Evolutionary conservation across 2,888 invertebrate species (phyloP), one percentile per base, ranked within the genome.

Genomic region (Drosophila prolongata): DNA sequence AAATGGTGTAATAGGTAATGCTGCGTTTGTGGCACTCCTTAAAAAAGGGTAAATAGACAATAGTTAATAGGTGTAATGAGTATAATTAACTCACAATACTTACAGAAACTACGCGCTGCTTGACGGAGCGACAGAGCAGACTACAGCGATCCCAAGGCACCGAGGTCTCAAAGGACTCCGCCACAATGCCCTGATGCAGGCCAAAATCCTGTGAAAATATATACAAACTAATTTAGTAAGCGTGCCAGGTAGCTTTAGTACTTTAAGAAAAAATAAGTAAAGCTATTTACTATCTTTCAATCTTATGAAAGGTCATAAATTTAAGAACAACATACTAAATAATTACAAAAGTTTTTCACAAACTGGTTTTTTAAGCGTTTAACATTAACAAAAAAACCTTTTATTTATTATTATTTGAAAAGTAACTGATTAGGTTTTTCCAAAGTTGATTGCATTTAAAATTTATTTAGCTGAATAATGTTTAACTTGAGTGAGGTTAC

Each of bases 151-250:
- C 97, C 99, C 99, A 99, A 1, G 99, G 97, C 2, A 98, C 98
- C 0, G 99, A 99, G 0, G 99, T 99, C 93, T 99, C 99, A 93
- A 99, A 99, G 0, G 99, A 99, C 92, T 99, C 99, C 0, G 98
- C 96, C 2, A 99, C 95, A 16, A 98, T 94, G 77, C 95, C 94
- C 91, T 96, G 97, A 60, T 97, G 96, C 76, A 99, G 94, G 0
- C 96, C 99, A 54, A 99, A 93, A 91, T 99, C 99, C 97, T 98
- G 92, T 1, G 10, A 1, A 30, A 10, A 46, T 8, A 30, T 30
- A 30, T 8, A 8, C 30, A 30, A 8, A 30, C 9, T 30, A 30
- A 30, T 30, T 30, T 30, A 30, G 30, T 30, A 30, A 30, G 1
- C 30, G 27, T 30, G 6, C n/a, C n/a, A 8, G 8, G 8, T 30